phyloP scores from a whole-genome alignment of 2,113 vertebrate genomes.

The Oophaga pumilio region DNA sequence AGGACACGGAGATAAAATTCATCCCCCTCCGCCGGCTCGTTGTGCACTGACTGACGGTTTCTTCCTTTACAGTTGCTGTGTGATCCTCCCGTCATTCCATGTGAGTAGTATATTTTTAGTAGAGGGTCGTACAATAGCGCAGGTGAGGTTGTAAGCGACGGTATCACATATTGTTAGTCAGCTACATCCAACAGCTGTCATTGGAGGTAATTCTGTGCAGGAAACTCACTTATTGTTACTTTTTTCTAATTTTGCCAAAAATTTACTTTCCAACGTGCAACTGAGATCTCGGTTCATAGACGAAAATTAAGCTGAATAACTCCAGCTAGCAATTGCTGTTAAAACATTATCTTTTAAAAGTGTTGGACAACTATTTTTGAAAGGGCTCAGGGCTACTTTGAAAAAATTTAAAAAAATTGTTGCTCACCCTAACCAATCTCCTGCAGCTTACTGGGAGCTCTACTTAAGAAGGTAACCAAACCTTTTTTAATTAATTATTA shows the following conservation, averaged over 20 bases:
- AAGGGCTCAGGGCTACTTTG: too few relatives aligned
- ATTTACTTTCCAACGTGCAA: not conserved
- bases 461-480: too few relatives aligned
- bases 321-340: too few relatives aligned
- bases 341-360: too few relatives aligned
- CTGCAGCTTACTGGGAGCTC: too few relatives aligned
- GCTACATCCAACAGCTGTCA: not conserved
- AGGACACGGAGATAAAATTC: conserved; percentile 1
- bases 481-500: too few relatives aligned
- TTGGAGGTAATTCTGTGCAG: not conserved
- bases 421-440: too few relatives aligned
- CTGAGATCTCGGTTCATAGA: too few relatives aligned
- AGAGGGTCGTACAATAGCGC: not conserved
- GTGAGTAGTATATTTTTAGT: not conserved
- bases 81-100: not conserved
- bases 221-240: not conserved
- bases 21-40: conserved; percentile 4
- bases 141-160: not conserved
- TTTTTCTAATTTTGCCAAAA: not conserved
- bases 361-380: too few relatives aligned
- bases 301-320: too few relatives aligned
- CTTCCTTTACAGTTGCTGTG: not conserved
- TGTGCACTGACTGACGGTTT: not conserved
- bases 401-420: too few relatives aligned
- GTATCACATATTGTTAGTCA: not conserved